These are phyloP conservation scores for Sebastes baramenuke DNA, from an alignment of 2,797 vertebrate genomes.

Conservation along the genomic window DNA sequence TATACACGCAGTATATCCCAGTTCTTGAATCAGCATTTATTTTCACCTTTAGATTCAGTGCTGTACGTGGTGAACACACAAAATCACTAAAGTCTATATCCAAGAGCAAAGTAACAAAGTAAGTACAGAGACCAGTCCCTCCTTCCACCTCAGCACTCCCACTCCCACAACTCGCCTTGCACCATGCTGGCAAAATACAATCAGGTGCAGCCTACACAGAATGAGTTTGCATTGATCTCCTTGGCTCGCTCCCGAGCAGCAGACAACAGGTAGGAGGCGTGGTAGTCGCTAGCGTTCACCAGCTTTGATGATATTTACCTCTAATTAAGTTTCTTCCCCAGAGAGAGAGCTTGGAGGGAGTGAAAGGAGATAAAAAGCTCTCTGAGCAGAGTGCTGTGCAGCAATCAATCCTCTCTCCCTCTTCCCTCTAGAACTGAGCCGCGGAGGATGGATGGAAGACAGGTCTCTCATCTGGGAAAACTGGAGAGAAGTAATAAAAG, in stretches of 20 bases:
- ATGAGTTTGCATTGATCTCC: slow-evolving; percentile 76
- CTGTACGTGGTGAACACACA: background rate
- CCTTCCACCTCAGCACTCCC: slow-evolving; percentile 4
- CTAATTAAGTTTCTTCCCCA: slow-evolving; percentile 84
- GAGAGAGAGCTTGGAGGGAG: slow-evolving; percentile 68
- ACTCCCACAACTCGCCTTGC: slow-evolving; percentile 15
- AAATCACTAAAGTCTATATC: background rate
- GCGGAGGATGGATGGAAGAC: slow-evolving; percentile 66
- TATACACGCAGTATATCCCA: background rate
- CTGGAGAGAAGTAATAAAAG: slow-evolving; percentile 76
- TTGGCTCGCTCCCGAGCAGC: slow-evolving; percentile 34
- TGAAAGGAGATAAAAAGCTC: slow-evolving; percentile 75
- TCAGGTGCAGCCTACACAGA: slow-evolving; percentile 52
- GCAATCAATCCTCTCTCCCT: slow-evolving; percentile 78
- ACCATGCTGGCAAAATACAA: slow-evolving; percentile 50
- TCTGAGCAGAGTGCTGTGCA: slow-evolving; percentile 67
- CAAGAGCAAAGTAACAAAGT: slow-evolving; percentile 26
- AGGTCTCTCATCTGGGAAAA: slow-evolving; percentile 69
- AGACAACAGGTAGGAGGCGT: slow-evolving; percentile 71
- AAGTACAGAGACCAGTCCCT: slow-evolving; percentile 10
- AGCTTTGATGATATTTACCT: slow-evolving; percentile 86
- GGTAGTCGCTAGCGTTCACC: slow-evolving; percentile 54
- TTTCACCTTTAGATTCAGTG: background rate
- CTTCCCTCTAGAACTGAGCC: slow-evolving; percentile 54
- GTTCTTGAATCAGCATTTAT: background rate